Evolutionary conservation across 2,797 vertebrate species (phyloP).

Genomic region (Fundulus diaphanus): DNA sequence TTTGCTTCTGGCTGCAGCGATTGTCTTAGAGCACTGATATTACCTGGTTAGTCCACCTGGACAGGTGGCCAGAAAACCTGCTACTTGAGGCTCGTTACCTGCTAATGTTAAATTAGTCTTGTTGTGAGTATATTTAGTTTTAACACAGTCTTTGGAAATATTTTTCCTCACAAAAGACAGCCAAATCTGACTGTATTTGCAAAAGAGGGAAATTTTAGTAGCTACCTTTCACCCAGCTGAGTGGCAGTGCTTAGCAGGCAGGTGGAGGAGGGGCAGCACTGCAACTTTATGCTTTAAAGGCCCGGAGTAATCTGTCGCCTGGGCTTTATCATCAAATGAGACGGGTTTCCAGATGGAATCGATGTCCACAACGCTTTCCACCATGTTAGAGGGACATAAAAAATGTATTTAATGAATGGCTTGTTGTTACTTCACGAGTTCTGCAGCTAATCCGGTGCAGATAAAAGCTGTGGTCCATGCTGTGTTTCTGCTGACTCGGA

Average conservation of each 20-base stretch:
- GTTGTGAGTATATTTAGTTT: too few relatives aligned
- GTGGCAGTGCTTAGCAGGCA: neutral
- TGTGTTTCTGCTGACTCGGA: conserved; percentile 4
- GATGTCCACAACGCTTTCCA: neutral
- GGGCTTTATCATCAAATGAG: neutral
- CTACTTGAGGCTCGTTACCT: too few relatives aligned
- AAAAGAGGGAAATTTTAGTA: too few relatives aligned
- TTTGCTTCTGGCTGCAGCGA: too few relatives aligned
- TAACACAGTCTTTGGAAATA: too few relatives aligned
- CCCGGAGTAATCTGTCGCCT: neutral
- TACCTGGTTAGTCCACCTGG: too few relatives aligned
- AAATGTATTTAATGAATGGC: neutral
- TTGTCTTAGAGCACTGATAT: too few relatives aligned
- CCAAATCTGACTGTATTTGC: too few relatives aligned
- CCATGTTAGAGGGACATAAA: neutral
- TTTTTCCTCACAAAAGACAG: too few relatives aligned
- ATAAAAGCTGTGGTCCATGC: neutral
- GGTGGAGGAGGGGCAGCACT: neutral
- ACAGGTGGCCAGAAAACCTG: too few relatives aligned
- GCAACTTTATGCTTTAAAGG: neutral
- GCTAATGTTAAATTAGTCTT: too few relatives aligned
- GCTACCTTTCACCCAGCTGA: neutral
- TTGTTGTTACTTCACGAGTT: neutral
- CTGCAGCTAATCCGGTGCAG: neutral
- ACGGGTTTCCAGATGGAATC: too few relatives aligned